Evolutionary conservation across 2,113 vertebrate genomes (phyloP).

Genomic region (Brachionichthys hirsutus): DNA sequence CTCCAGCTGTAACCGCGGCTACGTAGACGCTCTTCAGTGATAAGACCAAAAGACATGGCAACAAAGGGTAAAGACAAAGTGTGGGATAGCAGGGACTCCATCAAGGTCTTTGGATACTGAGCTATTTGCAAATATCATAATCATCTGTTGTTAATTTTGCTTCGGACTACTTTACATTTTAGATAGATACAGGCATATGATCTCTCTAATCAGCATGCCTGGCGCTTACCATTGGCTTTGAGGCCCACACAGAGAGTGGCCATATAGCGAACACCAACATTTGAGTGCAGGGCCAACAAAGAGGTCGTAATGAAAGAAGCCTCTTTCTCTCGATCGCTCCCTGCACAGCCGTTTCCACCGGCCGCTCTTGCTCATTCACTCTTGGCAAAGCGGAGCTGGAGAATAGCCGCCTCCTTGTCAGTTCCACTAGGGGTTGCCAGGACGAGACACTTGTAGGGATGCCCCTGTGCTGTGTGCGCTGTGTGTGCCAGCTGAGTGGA

Average conservation of each 20-base stretch:
- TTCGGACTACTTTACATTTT: constrained; percentile 5
- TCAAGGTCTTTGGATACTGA: constrained; percentile 7
- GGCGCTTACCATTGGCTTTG: constrained; percentile 23
- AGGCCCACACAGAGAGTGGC: constrained; percentile 33
- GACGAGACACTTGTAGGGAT: constrained; percentile 38
- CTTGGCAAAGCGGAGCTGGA: constrained; percentile 51
- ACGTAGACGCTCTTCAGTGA: constrained; percentile 24
- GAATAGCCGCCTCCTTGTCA: constrained; percentile 66
- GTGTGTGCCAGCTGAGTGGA: constrained; percentile 28
- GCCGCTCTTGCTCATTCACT: constrained; percentile 50
- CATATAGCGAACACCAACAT: constrained; percentile 41
- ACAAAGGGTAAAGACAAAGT: constrained; percentile 37
- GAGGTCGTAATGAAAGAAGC: constrained; percentile 59
- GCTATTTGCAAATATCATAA: constrained; percentile 12
- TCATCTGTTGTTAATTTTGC: not conserved
- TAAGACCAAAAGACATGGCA: constrained; percentile 27
- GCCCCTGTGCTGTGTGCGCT: constrained; percentile 33
- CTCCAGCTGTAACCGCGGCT: constrained; percentile 41
- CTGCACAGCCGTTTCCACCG: constrained; percentile 69
- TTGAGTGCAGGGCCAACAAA: constrained; percentile 63
- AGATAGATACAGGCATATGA: not conserved
- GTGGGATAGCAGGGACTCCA: not conserved
- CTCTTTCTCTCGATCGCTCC: constrained; percentile 63
- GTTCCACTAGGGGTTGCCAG: constrained; percentile 49
- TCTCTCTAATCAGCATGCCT: not conserved